Percentiles rank a stretch among this genome's conserved stretches.
Conservation (phyloP, 2,888 invertebrate species). For the Sinohyriopsis cumingii region DNA sequence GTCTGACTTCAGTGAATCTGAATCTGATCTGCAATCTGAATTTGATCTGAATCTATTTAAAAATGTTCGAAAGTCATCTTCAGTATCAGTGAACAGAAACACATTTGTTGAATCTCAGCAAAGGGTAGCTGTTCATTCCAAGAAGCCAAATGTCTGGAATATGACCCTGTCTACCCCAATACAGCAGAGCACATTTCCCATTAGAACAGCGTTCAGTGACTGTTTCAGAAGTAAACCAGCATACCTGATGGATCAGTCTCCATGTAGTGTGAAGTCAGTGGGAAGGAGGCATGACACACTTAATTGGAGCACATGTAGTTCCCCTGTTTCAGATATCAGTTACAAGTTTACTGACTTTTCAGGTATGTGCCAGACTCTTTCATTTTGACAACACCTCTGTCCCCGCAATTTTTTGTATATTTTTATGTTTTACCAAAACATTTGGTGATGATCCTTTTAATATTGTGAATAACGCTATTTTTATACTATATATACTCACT, state of each 20-base stretch:
- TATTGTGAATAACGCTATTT: no score
- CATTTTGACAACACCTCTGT: no score
- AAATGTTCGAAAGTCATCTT: constrained; percentile 14
- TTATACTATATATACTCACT: no score
- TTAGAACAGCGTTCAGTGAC: constrained; percentile 37
- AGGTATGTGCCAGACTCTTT: no score
- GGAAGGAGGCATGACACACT: neutral
- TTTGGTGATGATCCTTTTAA: no score
- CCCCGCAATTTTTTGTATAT: no score
- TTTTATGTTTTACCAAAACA: no score
- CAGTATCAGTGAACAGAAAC: constrained; percentile 1
- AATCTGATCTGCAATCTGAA: constrained; percentile 36
- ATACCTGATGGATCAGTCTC: constrained; percentile 10
- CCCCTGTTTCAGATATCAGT: constrained; percentile 2
- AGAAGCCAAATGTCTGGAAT: constrained; percentile 18
- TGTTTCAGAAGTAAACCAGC: constrained; percentile 25
- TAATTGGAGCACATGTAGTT: neutral
- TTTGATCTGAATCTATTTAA: constrained; percentile 42
- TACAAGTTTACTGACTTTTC: neutral
- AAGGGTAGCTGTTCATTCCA: no score
- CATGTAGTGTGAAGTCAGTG: constrained; percentile 26
- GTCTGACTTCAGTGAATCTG: neutral
- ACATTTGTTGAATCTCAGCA: neutral
- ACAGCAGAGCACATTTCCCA: constrained; percentile 12
- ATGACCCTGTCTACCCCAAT: constrained; percentile 10